These are phyloP conservation scores for Zosterops lateralis DNA, from an alignment of 2,113 vertebrate genomes.

Conservation along the genomic window DNA sequence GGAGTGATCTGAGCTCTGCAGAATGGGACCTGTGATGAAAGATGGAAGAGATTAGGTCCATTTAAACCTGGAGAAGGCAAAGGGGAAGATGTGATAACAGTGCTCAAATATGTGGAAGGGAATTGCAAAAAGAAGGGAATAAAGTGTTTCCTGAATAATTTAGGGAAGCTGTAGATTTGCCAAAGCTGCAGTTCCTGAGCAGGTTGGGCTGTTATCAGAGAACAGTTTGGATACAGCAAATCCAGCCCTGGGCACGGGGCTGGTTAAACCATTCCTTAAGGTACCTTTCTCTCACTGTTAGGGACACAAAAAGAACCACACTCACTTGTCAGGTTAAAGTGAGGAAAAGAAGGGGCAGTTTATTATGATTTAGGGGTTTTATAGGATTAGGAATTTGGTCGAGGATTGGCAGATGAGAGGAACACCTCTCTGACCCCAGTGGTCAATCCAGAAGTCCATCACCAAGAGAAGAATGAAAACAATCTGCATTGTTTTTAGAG, in stretches of 20 bases:
- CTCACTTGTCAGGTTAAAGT: too few species aligned
- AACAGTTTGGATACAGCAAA: accelerated
- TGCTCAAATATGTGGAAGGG: background rate
- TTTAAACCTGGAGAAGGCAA: background rate
- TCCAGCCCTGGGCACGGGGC: background rate
- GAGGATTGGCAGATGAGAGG: too few species aligned
- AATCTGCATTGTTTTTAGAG: too few species aligned
- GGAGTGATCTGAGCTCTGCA: background rate
- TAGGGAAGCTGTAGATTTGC: background rate
- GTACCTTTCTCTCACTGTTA: background rate
- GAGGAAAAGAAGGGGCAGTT: too few species aligned
- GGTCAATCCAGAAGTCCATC: too few species aligned
- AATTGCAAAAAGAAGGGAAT: background rate
- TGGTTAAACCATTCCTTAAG: background rate
- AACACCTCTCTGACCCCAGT: too few species aligned
- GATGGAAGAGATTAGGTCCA: background rate
- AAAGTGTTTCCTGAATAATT: background rate
- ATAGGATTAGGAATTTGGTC: too few species aligned
- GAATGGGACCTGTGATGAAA: constrained; percentile 4
- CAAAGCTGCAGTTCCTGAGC: background rate
- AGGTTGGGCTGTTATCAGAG: background rate
- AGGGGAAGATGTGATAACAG: background rate
- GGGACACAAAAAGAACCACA: too few species aligned
- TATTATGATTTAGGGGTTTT: too few species aligned
- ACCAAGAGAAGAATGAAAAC: too few species aligned